Conservation (phyloP, 2,113 vertebrate species). For the Vombatus ursinus region DNA sequence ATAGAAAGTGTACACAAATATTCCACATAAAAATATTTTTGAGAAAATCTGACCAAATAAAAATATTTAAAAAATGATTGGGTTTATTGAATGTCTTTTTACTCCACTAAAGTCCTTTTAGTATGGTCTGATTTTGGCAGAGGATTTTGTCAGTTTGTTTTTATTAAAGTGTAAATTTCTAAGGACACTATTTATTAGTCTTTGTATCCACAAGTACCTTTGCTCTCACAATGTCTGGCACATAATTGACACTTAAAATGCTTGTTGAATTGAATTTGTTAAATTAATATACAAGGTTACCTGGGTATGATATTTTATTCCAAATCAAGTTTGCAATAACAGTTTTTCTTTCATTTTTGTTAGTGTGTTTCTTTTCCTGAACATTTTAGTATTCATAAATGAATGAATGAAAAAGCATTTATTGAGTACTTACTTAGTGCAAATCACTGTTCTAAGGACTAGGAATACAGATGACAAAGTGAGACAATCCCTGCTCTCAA, state of each 20-base stretch:
- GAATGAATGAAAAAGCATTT: background rate
- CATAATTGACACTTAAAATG: background rate
- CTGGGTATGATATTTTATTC: background rate
- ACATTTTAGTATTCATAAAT: background rate
- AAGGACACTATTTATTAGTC: background rate
- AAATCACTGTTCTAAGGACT: background rate
- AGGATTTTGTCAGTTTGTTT: background rate
- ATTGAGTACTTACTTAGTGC: background rate
- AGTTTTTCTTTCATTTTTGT: background rate
- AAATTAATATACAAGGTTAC: background rate
- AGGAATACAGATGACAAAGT: background rate
- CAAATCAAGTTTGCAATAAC: background rate
- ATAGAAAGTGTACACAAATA: background rate
- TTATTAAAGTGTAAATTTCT: background rate
- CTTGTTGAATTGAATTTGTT: background rate
- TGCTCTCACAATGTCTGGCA: too few species aligned
- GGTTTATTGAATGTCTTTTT: background rate
- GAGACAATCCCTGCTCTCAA: background rate
- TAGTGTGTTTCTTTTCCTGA: background rate
- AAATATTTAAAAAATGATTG: background rate
- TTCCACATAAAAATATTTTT: background rate
- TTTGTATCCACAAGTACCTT: background rate
- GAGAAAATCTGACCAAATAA: background rate
- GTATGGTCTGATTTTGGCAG: background rate
- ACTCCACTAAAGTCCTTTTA: background rate